Evolutionary conservation across 2,113 vertebrate genomes (phyloP).

Genomic region (Melanerpes formicivorus): DNA sequence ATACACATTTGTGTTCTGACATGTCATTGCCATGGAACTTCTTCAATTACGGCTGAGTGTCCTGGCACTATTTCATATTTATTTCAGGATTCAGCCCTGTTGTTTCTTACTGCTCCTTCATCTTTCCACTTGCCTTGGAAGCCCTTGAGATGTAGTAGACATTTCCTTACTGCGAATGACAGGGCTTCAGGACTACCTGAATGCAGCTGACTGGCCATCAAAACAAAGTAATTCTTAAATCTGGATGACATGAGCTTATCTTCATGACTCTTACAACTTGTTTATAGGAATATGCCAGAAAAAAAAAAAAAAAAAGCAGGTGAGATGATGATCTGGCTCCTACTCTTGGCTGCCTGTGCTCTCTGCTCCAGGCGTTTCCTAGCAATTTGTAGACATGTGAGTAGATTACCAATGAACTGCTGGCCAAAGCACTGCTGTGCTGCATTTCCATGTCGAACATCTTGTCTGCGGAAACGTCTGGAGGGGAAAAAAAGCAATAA

Average conservation of each 20-base stretch:
- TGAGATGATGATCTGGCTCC: neutral
- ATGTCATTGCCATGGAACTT: neutral
- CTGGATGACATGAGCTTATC: neutral
- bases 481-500: neutral
- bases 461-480: conserved; percentile 94
- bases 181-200: neutral
- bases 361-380: neutral
- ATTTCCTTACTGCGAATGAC: neutral
- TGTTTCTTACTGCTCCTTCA: neutral
- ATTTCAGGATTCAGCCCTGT: neutral
- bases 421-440: conserved; percentile 95
- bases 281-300: neutral
- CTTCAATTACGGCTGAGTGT: neutral
- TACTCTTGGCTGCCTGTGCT: neutral
- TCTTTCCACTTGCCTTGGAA: neutral
- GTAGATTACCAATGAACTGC: conserved; percentile 86
- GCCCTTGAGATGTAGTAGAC: neutral
- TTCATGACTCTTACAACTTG: neutral
- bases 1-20: neutral
- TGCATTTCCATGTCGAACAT: conserved; percentile 94
- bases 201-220: neutral
- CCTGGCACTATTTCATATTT: neutral
- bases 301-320: neutral
- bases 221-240: neutral
- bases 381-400: neutral